phyloP scores from a whole-genome alignment of 2,888 invertebrate genomes.

The Argynnis bischoffii region DNA sequence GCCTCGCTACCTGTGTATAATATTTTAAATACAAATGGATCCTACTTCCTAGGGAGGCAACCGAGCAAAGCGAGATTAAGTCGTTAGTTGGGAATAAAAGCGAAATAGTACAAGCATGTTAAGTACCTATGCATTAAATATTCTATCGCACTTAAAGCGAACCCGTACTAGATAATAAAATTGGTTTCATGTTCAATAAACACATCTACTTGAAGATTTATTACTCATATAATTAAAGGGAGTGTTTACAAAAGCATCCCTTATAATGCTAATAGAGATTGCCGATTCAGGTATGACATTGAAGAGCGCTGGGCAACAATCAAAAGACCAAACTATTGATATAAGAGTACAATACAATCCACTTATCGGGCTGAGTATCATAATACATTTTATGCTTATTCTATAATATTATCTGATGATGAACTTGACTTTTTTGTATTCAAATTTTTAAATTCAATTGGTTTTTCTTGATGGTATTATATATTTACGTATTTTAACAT shows the following conservation, averaged over 20 bases:
- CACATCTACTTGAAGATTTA: constrained; percentile 7
- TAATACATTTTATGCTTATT: constrained; percentile 1
- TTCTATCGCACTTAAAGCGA: constrained; percentile 4
- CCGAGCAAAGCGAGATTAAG: too few relatives aligned
- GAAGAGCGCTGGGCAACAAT: background rate
- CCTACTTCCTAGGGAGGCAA: too few relatives aligned
- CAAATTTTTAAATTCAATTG: constrained; percentile 13
- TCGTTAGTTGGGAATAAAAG: too few relatives aligned
- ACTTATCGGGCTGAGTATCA: constrained; percentile 9
- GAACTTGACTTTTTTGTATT: constrained; percentile 13
- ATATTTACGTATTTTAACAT: too few relatives aligned
- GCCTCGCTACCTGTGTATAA: too few relatives aligned
- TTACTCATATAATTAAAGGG: constrained; percentile 10
- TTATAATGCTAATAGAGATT: background rate
- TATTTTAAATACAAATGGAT: too few relatives aligned
- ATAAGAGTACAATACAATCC: constrained; percentile 24
- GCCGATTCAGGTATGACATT: background rate
- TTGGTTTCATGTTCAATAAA: constrained; percentile 11
- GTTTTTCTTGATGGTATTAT: background rate
- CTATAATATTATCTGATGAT: background rate
- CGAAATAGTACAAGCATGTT: background rate
- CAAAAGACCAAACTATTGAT: constrained; percentile 2
- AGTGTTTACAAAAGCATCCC: constrained; percentile 1
- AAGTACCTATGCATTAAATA: background rate
- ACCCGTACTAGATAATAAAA: constrained; percentile 8